Base-by-base conservation (phyloP, 2,888 invertebrate species). In the Eupelmus urozonus region DNA sequence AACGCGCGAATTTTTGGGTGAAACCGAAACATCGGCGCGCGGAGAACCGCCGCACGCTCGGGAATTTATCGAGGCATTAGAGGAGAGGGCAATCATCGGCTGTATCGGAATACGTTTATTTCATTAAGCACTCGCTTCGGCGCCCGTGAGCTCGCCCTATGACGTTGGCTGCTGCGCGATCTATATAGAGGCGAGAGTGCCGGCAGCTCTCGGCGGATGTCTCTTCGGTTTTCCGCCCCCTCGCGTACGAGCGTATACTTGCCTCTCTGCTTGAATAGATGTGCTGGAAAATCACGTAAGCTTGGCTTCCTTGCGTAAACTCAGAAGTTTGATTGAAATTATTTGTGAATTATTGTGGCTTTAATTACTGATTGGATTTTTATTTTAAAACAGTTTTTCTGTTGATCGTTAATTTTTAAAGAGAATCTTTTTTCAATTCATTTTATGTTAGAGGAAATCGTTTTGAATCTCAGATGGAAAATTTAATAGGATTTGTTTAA, bases 141-240 rank as follows among this genome's bases (percentile, higher is more conserved):
- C n/a, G n/a, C n/a, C n/a, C n/a, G n/a, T n/a, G n/a, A n/a, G n/a
- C n/a, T n/a, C n/a, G n/a, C n/a, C n/a, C n/a, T n/a, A n/a, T n/a
- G n/a, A n/a, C n/a, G n/a, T n/a, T n/a, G 34, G 16, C n/a, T 9
- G n/a, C n/a, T 11, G 9, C n/a, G 27, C 20, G 20, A 2, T 40
- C 13, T 13, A n/a, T 29, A 18, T 7, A 16, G 27, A 7, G 4
- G n/a, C 29, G n/a, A n/a, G n/a, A 42, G n/a, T 70, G 1, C 29
- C 18, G 18, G 20, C 69, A 23, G 3, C 49, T 13, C 49, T 0
- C 57, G n/a, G n/a, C n/a, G n/a, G 27, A 9, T 49, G 59, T 59
- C 73, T 57, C 73, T 74, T 74, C 73, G 73, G 66, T 74, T 74
- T 74, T 74, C 65, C 65, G 16, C 51, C 34, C 16, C 51, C 25